Evolutionary conservation across 2,113 vertebrate genomes (phyloP).

Genomic region (Aix galericulata): DNA sequence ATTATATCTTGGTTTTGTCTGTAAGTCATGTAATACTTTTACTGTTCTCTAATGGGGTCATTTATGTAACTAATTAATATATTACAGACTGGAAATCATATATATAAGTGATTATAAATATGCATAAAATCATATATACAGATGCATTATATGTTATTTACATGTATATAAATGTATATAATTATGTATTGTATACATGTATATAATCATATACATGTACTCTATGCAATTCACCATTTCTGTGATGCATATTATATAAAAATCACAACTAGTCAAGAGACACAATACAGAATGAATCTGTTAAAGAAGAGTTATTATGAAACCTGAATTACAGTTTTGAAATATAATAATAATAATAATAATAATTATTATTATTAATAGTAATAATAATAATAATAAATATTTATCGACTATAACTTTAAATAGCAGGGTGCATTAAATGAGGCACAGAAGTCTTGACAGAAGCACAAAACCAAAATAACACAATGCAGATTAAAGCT

Average conservation of each 20-base stretch:
- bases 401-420: too few relatives aligned
- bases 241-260: not conserved
- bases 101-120: not conserved
- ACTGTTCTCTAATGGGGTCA: accelerated
- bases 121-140: too few relatives aligned
- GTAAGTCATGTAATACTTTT: not conserved
- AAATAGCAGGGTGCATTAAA: not conserved
- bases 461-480: not conserved
- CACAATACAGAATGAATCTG: not conserved
- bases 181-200: too few relatives aligned
- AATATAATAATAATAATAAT: not conserved
- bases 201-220: not conserved
- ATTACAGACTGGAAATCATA: not conserved
- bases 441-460: not conserved
- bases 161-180: not conserved
- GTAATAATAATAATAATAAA: too few relatives aligned
- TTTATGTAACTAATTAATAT: not conserved
- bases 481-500: not conserved
- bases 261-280: not conserved
- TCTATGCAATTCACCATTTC: not conserved
- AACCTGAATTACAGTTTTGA: not conserved
- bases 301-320: not conserved
- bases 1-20: not conserved
- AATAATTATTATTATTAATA: not conserved
- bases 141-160: too few relatives aligned